Base-by-base conservation (phyloP, 2,797 vertebrate genomes). In the Yasuhikotakia modesta region DNA sequence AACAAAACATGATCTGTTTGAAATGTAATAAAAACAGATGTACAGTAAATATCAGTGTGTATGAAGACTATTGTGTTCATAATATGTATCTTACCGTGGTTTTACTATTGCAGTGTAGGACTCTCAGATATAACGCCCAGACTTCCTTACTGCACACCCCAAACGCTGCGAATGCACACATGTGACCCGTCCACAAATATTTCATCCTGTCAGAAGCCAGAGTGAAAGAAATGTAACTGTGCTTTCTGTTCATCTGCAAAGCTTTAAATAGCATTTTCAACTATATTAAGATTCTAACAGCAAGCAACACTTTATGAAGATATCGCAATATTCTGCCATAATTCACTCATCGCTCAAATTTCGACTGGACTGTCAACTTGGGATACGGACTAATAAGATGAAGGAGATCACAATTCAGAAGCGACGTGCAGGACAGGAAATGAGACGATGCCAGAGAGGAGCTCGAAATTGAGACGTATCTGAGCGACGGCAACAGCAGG, bases 121-220 rank as follows among this genome's bases (percentile, higher is more conserved):
- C 60, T 86, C 88, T 93, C 79, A 98, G 89, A 50, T 91, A 52
- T 17, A 93, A 71, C 1, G 89, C 92, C 98, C 97, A 98, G 46
- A 96, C 43, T 76, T 97, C 95, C 0, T 86, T 81, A 58, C 95
- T 95, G 84, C 96, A 97, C 43, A 97, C 88, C 19, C 96, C 96
- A n/a, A 94, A 96, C 17, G 97, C 95, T 0, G 96, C 94, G 4
- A 99, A 93, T 0, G 93, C 94, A 79, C 96, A 98, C 95, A 99
- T 95, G 80, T 99, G 97, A 17, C 96, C 95, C 0, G 95, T 98
- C 97, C 96, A 98, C 13, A 99, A 93, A 71, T 99, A 98, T 81
- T 99, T 99, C 98, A 99, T 98, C 83, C 97, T 98, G 91, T 0
- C 88, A 85, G 4, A 46, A 84, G 2, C 85, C n/a, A 24, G 58